Evolutionary conservation across 2,888 invertebrate genomes (phyloP), one percentile per base, ranked within the genome.

Genomic region (Nephrotoma flavescens): DNA sequence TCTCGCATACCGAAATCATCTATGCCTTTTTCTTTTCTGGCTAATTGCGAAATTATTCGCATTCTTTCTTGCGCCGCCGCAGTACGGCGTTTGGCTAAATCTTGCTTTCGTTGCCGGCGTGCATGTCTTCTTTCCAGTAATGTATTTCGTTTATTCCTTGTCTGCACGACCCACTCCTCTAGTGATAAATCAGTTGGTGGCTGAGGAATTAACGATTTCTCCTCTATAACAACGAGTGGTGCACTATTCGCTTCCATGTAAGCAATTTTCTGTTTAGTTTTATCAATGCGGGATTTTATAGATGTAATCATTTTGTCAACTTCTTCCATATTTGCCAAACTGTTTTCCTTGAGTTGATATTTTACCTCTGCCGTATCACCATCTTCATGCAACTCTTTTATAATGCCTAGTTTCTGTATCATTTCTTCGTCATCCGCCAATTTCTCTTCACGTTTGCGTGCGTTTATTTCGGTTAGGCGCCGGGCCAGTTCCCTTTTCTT

Each of bases 1-100:
- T 98, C 98, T 89, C 97, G 94, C 92, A 96, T 95, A 44, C 98
- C 98, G 92, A 98, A 98, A 90, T 98, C 98, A 90, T 98, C 97
- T 88, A 95, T 95, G 89, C 95, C 94, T 89, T 95, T 95, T 89
- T 95, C 95, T 89, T 95, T 95, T 42, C 94, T 92, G 1, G 98
- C 98, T 87, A 98, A 93, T 89, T 96, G 96, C 86, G 97, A 97
- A 88, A 98, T 97, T 89, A 98, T 96, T 88, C 97, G 94, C 98
- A 98, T 98, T 89, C 98, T 94, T 92, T 98, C 97, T 89, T 98
- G 98, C 2, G 98, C 97, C 0, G 98, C 98, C 83, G 96, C 96
- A 71, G 98, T 98, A 89, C 97, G 94, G 42, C 98, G 93, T 90
- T 95, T 95, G 85, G 96, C 96, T 95, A 97, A 96, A 89, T 98